Conservation (phyloP, 30 jellyfish, hydroid and myxozoan genomes). For the Haliclystus octoradiatus region DNA sequence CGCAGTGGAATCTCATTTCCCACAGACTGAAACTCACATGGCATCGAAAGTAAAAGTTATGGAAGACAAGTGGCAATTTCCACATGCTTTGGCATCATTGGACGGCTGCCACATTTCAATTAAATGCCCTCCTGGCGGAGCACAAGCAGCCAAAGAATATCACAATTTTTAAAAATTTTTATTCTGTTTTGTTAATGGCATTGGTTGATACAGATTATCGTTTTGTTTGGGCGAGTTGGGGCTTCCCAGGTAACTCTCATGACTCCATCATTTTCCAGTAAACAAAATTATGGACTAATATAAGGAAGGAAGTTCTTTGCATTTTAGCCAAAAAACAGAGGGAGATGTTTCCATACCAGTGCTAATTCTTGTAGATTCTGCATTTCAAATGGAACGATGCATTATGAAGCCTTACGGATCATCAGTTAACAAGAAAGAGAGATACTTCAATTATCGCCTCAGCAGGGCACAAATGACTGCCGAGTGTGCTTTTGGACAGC, state of each 20-base stretch:
- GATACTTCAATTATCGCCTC: constrained; percentile 54
- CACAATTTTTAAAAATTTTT: constrained; percentile 22
- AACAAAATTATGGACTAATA: too few relatives aligned
- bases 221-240: constrained; percentile 41
- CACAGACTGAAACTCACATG: too few relatives aligned
- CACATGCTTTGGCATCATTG: constrained; percentile 16
- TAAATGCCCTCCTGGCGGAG: too few relatives aligned
- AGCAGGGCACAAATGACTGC: constrained; percentile 59
- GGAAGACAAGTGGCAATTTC: constrained; percentile 15
- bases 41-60: constrained; percentile 11
- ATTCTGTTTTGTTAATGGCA: constrained; percentile 19
- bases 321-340: constrained; percentile 3
- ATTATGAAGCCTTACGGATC: too few relatives aligned
- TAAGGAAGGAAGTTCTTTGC: constrained; percentile 17
- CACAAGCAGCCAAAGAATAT: constrained; percentile 9
- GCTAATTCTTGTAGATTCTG: constrained; percentile 30
- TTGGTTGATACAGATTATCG: too few relatives aligned
- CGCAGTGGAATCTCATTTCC: constrained; percentile 20
- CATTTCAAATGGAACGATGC: constrained; percentile 29
- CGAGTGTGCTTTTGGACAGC: too few relatives aligned
- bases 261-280: constrained; percentile 37
- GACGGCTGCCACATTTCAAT: constrained; percentile 35
- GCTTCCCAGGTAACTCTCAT: constrained; percentile 40
- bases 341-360: constrained; percentile 1
- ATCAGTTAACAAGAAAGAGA: constrained; percentile 24